Base-by-base conservation (phyloP, 2,797 vertebrate species). In the Epinephelus coioides region DNA sequence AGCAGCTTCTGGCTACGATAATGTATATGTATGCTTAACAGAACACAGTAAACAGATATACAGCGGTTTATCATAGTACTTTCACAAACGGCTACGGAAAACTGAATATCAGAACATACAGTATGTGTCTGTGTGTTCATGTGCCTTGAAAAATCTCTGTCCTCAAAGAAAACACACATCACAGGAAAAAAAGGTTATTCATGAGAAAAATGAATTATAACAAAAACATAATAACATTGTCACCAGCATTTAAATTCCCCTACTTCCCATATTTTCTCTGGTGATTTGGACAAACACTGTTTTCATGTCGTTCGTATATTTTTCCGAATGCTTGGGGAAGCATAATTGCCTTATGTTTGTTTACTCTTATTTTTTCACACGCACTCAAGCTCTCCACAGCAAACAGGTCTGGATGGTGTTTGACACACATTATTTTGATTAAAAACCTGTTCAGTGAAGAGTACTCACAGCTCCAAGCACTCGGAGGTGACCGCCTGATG, bases 351-450 rank as follows among this genome's bases (percentile, higher is more conserved):
- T 0, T 0, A 0, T 63, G 69, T 81, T 86, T 88, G 80, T 82
- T 92, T 84, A 55, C 69, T 74, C 38, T 11, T 61, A 38, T 43
- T 85, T 68, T 79, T 80, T 46, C 43, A 51, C 71, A 76, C 23
- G 43, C 62, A 65, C 76, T 69, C 67, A 13, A 19, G 62, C 62
- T 67, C 53, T 67, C 43, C 2, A n/a, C 74, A 23, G 73, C 46
- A 68, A 83, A 69, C 65, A 64, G 70, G 67, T 76, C 85, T 76
- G 51, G 15, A 53, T 61, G 71, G 78, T 59, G 86, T 86, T 83
- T 85, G 86, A 87, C 82, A 86, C 87, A 79, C 76, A 13, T 78
- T 84, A 83, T 90, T 92, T 85, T 82, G 88, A 94, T 93, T 91
- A 91, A 91, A 93, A 93, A 86, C 70, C 84, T 56, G 84, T 91